These are phyloP conservation scores for Myotis daubentonii DNA, from an alignment of 2,797 vertebrate species.

Conservation along the genomic window DNA sequence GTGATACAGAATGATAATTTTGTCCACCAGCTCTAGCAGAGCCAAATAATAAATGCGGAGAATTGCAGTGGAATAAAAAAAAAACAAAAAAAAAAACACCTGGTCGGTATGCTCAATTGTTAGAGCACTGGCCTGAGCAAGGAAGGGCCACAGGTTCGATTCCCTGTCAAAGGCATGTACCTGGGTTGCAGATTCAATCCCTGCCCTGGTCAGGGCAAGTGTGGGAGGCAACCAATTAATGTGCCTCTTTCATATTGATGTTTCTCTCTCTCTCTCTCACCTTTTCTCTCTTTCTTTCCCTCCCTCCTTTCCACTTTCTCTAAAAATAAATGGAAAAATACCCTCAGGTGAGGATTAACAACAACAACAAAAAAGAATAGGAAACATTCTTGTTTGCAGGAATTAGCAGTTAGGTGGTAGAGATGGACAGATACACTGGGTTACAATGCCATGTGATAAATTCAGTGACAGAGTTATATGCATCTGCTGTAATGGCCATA, in stretches of 20 bases:
- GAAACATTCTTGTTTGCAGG: neutral
- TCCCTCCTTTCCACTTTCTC: neutral
- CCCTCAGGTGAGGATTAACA: neutral
- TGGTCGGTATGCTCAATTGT: neutral
- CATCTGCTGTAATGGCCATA: no score
- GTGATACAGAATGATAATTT: no score
- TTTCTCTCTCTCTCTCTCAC: neutral
- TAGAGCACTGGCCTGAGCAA: neutral
- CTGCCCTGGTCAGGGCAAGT: neutral
- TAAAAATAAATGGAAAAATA: neutral
- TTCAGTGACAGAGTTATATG: neutral
- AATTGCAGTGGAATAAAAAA: no score
- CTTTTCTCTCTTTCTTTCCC: neutral
- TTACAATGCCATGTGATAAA: neutral
- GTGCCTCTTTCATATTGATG: neutral
- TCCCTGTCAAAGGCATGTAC: neutral
- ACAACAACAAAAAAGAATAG: neutral
- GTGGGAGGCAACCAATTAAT: neutral
- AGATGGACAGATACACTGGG: neutral
- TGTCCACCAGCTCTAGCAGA: no score
- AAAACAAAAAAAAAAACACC: no score
- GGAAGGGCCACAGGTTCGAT: neutral
- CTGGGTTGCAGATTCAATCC: neutral
- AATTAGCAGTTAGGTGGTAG: neutral
- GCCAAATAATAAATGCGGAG: no score